Percentiles rank a stretch among this genome's conserved stretches.
Evolutionary conservation across 1,140 invertebrate species (phyloP).

Genomic region (Neelides sp.): DNA sequence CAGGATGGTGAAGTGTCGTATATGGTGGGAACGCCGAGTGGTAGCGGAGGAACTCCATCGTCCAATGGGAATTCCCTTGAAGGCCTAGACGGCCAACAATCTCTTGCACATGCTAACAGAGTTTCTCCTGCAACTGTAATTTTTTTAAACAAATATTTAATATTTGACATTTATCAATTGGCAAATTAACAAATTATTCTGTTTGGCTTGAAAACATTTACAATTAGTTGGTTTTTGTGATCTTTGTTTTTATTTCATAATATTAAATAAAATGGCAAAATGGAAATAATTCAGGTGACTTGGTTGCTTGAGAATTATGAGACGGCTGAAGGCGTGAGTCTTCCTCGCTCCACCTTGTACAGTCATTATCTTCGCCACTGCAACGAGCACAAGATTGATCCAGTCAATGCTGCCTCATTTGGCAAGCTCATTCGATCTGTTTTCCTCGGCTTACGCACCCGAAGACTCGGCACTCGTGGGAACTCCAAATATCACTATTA

Average conservation of each 20-base stretch:
- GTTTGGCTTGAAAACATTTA: neutral
- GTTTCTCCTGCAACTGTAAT: slow-evolving; percentile 80
- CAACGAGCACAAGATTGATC: slow-evolving; percentile 83
- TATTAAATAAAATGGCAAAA: neutral
- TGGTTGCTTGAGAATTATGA: slow-evolving; percentile 98
- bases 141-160: slow-evolving; percentile 29
- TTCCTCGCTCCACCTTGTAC: slow-evolving; percentile 91
- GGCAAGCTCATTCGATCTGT: slow-evolving; percentile 97
- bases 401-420: slow-evolving; percentile 97
- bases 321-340: slow-evolving; percentile 89
- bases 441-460: slow-evolving; percentile 84
- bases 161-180: neutral
- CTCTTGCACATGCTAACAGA: slow-evolving; percentile 66
- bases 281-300: slow-evolving; percentile 56
- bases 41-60: slow-evolving; percentile 43
- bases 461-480: slow-evolving; percentile 89
- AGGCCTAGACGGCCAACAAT: slow-evolving; percentile 43
- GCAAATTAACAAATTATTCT: neutral
- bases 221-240: neutral
- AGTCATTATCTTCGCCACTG: slow-evolving; percentile 94
- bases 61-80: slow-evolving; percentile 38
- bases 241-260: neutral
- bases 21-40: slow-evolving; percentile 47
- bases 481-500: slow-evolving; percentile 99
- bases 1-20: slow-evolving; percentile 42